phyloP scores from a whole-genome alignment of 2,797 vertebrate genomes.

The Scomberomorus guttatus region DNA sequence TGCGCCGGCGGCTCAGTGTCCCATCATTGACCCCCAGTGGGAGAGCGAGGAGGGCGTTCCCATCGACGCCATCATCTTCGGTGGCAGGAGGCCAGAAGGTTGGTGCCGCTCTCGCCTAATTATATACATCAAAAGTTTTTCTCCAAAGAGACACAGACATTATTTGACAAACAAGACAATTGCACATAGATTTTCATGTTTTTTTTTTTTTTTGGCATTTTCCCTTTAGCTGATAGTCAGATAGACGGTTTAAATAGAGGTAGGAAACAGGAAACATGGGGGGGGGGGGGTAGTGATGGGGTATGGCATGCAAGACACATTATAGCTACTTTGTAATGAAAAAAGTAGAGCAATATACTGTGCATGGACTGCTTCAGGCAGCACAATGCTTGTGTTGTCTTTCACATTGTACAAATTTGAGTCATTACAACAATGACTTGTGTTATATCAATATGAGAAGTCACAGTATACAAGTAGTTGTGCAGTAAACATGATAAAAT shows the following conservation, averaged over 20 bases:
- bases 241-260: too few relatives aligned
- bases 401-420: neutral
- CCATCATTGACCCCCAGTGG: constrained; percentile 94
- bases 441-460: neutral
- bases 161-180: neutral
- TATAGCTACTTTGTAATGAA: too few relatives aligned
- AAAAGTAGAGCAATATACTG: too few relatives aligned
- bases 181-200: neutral
- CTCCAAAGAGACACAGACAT: neutral
- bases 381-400: neutral
- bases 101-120: neutral
- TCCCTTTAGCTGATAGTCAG: neutral
- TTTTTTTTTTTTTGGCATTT: neutral
- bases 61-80: constrained; percentile 95
- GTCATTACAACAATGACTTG: neutral
- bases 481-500: constrained; percentile 7
- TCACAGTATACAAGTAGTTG: neutral
- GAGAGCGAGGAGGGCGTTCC: constrained; percentile 93
- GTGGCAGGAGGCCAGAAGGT: constrained; percentile 94
- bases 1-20: constrained; percentile 91
- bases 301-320: too few relatives aligned
- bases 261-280: neutral
- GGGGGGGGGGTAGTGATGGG: neutral
- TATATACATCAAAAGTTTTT: neutral
- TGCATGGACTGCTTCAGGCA: neutral